Conservation (phyloP, 2,113 vertebrate species). For the Callionymus lyra region DNA sequence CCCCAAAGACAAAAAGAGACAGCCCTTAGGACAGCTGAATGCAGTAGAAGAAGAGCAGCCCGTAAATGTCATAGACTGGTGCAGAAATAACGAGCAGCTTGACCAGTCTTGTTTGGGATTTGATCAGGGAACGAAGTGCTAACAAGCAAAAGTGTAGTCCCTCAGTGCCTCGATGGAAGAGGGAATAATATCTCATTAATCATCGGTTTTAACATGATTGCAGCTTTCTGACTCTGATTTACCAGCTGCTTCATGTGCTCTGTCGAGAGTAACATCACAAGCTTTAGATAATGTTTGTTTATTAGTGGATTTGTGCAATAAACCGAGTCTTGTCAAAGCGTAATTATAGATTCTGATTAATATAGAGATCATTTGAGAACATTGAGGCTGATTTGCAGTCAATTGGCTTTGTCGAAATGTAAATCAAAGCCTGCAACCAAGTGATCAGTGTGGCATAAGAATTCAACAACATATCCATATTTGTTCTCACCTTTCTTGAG, state of each 20-base stretch:
- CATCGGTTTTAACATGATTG: conserved; percentile 27
- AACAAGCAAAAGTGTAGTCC: conserved; percentile 14
- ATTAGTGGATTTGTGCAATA: neutral
- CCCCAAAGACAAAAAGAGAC: conserved; percentile 7
- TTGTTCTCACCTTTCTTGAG: neutral
- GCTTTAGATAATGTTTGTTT: conserved; percentile 1
- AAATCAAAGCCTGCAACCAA: conserved; percentile 20
- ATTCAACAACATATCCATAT: conserved; percentile 28
- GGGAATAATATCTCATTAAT: conserved; percentile 28
- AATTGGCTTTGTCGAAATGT: neutral
- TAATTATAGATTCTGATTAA: too few species aligned
- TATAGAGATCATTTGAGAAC: too few species aligned
- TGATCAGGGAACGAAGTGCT: conserved; percentile 2
- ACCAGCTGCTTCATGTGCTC: conserved; percentile 21
- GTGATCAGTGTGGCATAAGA: conserved; percentile 34
- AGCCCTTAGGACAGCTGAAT: neutral
- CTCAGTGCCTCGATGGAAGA: conserved; percentile 8
- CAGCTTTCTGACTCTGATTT: conserved; percentile 24
- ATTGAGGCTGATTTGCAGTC: too few species aligned
- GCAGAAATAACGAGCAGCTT: conserved; percentile 36
- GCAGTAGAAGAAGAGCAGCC: conserved; percentile 16
- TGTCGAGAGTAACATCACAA: conserved; percentile 2
- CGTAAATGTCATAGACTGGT: conserved; percentile 35
- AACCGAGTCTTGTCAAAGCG: neutral
- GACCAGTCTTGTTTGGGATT: conserved; percentile 26